A percentile compares a stretch with the other conserved stretches of the same genome.
These are phyloP conservation scores for Callochromis pleurospilus DNA, from an alignment of 2,113 vertebrate genomes.

Conservation along the genomic window DNA sequence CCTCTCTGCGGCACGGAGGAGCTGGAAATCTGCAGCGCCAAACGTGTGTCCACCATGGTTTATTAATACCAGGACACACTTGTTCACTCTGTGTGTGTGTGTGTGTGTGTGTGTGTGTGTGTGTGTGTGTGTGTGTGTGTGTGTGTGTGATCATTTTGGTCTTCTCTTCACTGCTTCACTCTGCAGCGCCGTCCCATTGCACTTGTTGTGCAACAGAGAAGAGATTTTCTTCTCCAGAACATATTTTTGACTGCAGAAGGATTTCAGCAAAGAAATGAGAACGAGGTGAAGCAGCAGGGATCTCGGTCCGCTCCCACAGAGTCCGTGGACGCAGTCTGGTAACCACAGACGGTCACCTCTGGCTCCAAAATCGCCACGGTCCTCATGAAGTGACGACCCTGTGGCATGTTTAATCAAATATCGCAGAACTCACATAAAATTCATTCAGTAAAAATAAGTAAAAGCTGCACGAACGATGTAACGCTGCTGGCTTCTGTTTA, in stretches of 20 bases:
- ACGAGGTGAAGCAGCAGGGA: neutral
- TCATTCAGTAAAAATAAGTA: neutral
- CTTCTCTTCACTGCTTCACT: neutral
- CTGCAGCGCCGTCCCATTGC: accelerated
- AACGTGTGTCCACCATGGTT: conserved; percentile 25
- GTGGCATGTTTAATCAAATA: accelerated
- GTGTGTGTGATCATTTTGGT: neutral
- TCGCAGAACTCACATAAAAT: neutral
- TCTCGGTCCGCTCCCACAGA: neutral
- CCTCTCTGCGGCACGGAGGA: neutral
- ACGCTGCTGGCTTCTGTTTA: accelerated
- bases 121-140: neutral
- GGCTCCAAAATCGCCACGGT: neutral
- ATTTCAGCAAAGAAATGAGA: accelerated
- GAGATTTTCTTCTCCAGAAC: neutral
- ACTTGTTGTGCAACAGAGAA: neutral
- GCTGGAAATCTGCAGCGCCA: neutral
- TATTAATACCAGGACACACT: conserved; percentile 29
- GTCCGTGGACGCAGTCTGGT: neutral
- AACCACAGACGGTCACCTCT: neutral
- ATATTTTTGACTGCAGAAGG: neutral
- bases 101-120: neutral
- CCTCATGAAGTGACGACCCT: neutral
- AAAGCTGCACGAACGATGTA: neutral
- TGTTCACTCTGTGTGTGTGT: neutral